Percentiles rank a stretch among this genome's conserved stretches.
These are phyloP conservation scores for Aulostomus chinensis DNA, from an alignment of 2,797 vertebrate species.

Conservation along the genomic window DNA sequence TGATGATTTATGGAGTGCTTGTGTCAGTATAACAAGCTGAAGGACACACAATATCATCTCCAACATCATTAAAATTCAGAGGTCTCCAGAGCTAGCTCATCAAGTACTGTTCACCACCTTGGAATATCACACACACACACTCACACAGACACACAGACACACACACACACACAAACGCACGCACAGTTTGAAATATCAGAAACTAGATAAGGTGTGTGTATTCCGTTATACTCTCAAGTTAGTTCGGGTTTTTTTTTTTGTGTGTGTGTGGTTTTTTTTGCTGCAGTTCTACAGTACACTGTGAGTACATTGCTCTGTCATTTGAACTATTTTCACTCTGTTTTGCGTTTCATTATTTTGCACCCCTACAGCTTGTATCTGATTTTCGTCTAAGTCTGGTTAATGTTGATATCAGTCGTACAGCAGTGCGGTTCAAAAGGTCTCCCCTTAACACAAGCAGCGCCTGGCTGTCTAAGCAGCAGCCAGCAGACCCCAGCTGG, in stretches of 20 bases:
- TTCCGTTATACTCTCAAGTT: too few relatives aligned
- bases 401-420: constrained; percentile 71
- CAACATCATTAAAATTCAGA: constrained; percentile 99
- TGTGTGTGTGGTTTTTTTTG: constrained; percentile 14
- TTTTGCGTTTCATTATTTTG: constrained; percentile 44
- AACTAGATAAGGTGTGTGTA: constrained; percentile 43
- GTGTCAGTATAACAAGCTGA: constrained; percentile 99
- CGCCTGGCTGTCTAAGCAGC: constrained; percentile 48
- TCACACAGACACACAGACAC: constrained; percentile 47
- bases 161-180: constrained; percentile 43
- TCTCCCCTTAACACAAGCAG: constrained; percentile 66
- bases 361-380: constrained; percentile 38
- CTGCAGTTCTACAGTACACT: not conserved
- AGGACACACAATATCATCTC: constrained; percentile 99
- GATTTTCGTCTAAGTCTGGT: constrained; percentile 61
- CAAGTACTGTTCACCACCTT: constrained; percentile 92
- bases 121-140: constrained; percentile 72
- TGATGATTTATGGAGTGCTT: constrained; percentile 99
- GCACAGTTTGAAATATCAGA: constrained; percentile 48
- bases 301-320: constrained; percentile 1
- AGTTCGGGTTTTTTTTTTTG: constrained; percentile 17
- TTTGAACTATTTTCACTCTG: constrained; percentile 14
- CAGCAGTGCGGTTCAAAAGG: constrained; percentile 72
- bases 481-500: constrained; percentile 28
- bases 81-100: constrained; percentile 98